These are phyloP conservation scores for Acipenser transmontanus DNA, from an alignment of 2,797 vertebrate species.

Conservation along the genomic window DNA sequence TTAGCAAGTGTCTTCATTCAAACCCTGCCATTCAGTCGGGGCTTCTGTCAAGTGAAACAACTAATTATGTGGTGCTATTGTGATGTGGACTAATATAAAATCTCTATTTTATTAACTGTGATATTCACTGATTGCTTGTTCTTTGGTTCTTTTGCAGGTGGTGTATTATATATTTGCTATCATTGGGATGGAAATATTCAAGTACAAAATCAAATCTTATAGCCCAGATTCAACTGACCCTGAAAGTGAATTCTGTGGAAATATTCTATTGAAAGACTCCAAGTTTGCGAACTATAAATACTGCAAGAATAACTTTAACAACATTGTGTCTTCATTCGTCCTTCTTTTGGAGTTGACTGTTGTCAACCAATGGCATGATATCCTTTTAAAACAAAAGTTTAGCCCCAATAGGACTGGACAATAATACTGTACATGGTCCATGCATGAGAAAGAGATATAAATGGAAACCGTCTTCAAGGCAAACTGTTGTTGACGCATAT, in stretches of 20 bases:
- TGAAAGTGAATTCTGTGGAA: slow-evolving; percentile 61
- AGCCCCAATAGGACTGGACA: too few relatives aligned
- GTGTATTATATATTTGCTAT: slow-evolving; percentile 87
- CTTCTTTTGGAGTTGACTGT: slow-evolving; percentile 84
- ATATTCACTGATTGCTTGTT: too few relatives aligned
- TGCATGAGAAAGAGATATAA: too few relatives aligned
- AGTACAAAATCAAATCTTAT: slow-evolving; percentile 67
- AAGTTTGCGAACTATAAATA: slow-evolving; percentile 71
- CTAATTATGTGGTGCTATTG: too few relatives aligned
- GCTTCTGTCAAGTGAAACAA: too few relatives aligned
- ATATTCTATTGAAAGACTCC: slow-evolving; percentile 59
- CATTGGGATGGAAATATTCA: slow-evolving; percentile 89
- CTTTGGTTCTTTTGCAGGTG: slow-evolving; percentile 54
- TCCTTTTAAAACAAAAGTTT: slow-evolving; percentile 56
- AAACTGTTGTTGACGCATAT: too few relatives aligned
- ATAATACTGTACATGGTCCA: too few relatives aligned
- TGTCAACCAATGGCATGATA: slow-evolving; percentile 95
- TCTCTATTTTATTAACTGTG: too few relatives aligned
- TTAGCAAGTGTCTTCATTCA: too few relatives aligned
- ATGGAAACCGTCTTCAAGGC: too few relatives aligned
- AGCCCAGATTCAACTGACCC: slow-evolving; percentile 32
- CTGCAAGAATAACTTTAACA: slow-evolving; percentile 91
- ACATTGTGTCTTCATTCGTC: slow-evolving; percentile 71
- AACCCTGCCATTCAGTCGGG: too few relatives aligned
- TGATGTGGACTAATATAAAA: too few relatives aligned